phyloP scores from a whole-genome alignment of 35 echinoderm and acorn worm genomes.

The Ptychodera flava region DNA sequence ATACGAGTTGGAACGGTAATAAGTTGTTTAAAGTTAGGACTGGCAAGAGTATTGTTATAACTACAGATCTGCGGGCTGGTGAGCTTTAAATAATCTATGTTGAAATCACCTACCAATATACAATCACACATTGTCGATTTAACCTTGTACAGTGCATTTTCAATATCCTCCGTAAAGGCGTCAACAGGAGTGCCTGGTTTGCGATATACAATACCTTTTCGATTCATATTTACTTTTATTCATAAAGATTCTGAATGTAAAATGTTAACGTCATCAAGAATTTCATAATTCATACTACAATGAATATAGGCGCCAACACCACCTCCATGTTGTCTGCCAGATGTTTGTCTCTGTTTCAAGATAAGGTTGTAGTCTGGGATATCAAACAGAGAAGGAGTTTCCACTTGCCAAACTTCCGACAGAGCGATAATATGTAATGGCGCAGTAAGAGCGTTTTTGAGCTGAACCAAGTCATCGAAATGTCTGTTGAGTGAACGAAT shows the following conservation, averaged over 20 bases:
- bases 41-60: neutral
- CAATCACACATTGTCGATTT: neutral
- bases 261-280: neutral
- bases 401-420: neutral
- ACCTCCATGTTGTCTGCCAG: neutral
- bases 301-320: neutral
- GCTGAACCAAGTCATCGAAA: neutral
- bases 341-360: neutral
- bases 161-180: neutral
- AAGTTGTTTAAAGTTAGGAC: neutral
- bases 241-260: neutral
- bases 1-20: neutral
- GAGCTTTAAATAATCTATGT: neutral
- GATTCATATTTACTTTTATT: neutral
- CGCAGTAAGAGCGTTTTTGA: neutral
- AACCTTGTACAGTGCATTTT: neutral
- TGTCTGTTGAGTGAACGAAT: neutral
- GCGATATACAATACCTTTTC: neutral
- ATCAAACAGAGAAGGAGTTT: neutral
- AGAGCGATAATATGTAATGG: neutral
- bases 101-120: neutral
- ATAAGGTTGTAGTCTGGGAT: neutral
- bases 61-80: neutral
- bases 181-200: neutral
- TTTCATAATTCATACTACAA: neutral